These are phyloP conservation scores for Odontesthes bonariensis DNA, from an alignment of 2,113 vertebrate species.

Conservation along the genomic window DNA sequence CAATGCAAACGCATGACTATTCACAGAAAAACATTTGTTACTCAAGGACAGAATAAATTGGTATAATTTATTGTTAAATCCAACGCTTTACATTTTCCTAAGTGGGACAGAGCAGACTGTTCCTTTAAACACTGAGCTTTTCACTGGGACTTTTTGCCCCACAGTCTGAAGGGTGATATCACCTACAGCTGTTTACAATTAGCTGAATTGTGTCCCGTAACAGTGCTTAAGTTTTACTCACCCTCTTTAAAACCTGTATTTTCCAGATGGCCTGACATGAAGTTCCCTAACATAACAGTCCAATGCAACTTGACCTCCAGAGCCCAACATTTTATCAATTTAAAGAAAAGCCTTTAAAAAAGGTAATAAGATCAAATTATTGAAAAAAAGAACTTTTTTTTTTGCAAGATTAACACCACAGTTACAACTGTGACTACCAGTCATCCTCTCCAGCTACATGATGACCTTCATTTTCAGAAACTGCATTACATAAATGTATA, in stretches of 20 bases:
- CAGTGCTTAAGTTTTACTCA: constrained; percentile 57
- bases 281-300: constrained; percentile 26
- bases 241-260: constrained; percentile 54
- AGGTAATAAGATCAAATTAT: too few relatives aligned
- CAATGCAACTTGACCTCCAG: constrained; percentile 18
- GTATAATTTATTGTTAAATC: constrained; percentile 53
- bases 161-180: constrained; percentile 64
- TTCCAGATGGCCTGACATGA: constrained; percentile 59
- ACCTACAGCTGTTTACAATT: constrained; percentile 76
- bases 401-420: background rate
- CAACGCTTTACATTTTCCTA: constrained; percentile 33
- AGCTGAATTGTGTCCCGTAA: constrained; percentile 53
- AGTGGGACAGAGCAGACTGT: background rate
- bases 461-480: constrained; percentile 17
- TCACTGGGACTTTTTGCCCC: constrained; percentile 36
- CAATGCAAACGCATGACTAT: constrained; percentile 33
- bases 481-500: constrained; percentile 35
- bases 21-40: constrained; percentile 37
- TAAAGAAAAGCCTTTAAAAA: constrained; percentile 6
- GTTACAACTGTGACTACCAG: background rate
- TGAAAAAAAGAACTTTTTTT: too few relatives aligned
- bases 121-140: constrained; percentile 40
- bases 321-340: constrained; percentile 21
- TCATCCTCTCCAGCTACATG: constrained; percentile 10
- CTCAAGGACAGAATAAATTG: constrained; percentile 39